Evolutionary conservation across 2,113 vertebrate species (phyloP).

Genomic region (Phaethornis superciliosus): DNA sequence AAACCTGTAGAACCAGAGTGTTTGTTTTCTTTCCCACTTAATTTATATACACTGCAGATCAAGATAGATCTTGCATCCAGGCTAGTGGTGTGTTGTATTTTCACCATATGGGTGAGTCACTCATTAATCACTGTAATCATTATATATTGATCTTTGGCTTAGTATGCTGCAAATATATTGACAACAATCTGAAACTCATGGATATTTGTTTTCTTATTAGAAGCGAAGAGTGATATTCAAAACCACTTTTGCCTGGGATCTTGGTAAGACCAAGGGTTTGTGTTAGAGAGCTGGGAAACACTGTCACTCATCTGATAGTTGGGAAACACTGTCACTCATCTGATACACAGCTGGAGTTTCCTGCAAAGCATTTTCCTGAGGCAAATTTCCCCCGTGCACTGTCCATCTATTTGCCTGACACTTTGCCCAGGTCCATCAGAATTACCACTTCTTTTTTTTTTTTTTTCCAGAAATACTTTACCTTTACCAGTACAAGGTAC

Average conservation of each 20-base stretch:
- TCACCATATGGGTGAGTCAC: neutral
- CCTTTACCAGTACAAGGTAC: neutral
- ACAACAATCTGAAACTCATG: neutral
- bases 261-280: neutral
- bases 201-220: neutral
- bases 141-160: neutral
- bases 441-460: neutral
- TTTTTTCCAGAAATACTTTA: neutral
- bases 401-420: neutral
- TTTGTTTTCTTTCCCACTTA: neutral
- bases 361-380: neutral
- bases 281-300: neutral
- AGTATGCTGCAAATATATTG: neutral
- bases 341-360: neutral
- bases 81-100: neutral
- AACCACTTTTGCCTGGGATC: neutral
- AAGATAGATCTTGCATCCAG: neutral
- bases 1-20: neutral
- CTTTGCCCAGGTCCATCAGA: neutral
- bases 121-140: neutral
- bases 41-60: neutral
- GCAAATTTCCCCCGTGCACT: neutral
- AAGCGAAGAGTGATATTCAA: neutral
- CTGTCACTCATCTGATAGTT: neutral
- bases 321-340: neutral